These are phyloP conservation scores for Thymelicus acteon DNA, from an alignment of 2,888 invertebrate genomes.

Conservation along the genomic window DNA sequence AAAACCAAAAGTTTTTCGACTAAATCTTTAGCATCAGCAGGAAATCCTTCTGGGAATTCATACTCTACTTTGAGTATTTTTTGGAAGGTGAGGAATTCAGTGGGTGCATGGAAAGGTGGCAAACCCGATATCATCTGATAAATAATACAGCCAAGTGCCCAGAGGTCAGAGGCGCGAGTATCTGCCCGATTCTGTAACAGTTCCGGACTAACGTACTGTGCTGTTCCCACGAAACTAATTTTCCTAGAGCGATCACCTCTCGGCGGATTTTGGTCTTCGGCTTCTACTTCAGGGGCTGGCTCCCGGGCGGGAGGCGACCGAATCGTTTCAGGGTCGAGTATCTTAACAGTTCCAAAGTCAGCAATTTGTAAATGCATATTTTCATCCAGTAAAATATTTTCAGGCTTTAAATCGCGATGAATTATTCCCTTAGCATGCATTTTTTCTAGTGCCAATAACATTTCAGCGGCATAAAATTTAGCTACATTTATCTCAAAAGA, in stretches of 20 bases:
- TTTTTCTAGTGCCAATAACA: constrained; percentile 95
- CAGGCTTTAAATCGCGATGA: constrained; percentile 98
- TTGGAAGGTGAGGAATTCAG: constrained; percentile 98
- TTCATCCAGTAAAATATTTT: constrained; percentile 97
- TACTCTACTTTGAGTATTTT: constrained; percentile 96
- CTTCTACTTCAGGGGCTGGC: constrained; percentile 55
- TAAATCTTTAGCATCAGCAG: constrained; percentile 93
- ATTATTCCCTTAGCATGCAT: constrained; percentile 95
- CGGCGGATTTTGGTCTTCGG: constrained; percentile 60
- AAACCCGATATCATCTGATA: constrained; percentile 98
- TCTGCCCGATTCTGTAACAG: constrained; percentile 92
- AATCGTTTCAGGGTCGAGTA: constrained; percentile 82
- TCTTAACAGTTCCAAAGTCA: constrained; percentile 98
- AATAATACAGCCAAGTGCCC: constrained; percentile 98
- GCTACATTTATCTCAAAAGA: constrained; percentile 95
- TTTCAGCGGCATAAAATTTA: constrained; percentile 97
- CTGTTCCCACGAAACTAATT: constrained; percentile 98
- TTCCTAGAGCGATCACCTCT: constrained; percentile 84
- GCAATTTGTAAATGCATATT: constrained; percentile 98
- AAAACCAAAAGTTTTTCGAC: constrained; percentile 93
- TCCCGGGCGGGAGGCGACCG: constrained; percentile 46
- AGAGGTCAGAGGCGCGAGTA: constrained; percentile 94
- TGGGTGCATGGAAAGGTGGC: constrained; percentile 95
- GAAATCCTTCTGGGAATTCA: constrained; percentile 96
- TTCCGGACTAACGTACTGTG: constrained; percentile 99